These are phyloP conservation scores for Myotis lucifugus DNA, from an alignment of 2,113 vertebrate species.

Conservation along the genomic window DNA sequence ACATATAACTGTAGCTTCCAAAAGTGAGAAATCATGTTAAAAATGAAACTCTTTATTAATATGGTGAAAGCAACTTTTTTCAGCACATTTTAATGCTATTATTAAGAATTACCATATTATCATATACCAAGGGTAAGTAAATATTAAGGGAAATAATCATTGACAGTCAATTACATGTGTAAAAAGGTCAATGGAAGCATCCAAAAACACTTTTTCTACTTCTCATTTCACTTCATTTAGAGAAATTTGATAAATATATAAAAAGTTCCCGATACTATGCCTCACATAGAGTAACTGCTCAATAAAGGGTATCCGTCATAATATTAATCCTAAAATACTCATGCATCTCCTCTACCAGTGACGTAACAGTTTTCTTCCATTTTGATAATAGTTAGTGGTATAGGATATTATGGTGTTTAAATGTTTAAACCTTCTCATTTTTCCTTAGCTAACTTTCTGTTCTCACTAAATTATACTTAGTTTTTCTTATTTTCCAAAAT, in stretches of 20 bases:
- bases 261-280: neutral
- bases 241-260: neutral
- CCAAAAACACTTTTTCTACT: neutral
- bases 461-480: neutral
- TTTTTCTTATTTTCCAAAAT: neutral
- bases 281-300: neutral
- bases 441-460: neutral
- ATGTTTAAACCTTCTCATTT: neutral
- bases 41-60: conserved; percentile 38
- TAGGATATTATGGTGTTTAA: neutral
- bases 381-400: neutral
- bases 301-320: neutral
- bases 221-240: neutral
- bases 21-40: neutral
- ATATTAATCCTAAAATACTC: neutral
- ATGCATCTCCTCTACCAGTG: neutral
- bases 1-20: neutral
- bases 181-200: neutral
- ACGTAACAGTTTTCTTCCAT: neutral
- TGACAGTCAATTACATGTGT: neutral
- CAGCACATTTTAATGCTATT: neutral
- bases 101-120: neutral
- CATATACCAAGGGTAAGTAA: neutral
- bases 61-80: neutral
- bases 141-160: neutral